Conservation (phyloP, 2,888 invertebrate genomes). For the Stramonita haemastoma region DNA sequence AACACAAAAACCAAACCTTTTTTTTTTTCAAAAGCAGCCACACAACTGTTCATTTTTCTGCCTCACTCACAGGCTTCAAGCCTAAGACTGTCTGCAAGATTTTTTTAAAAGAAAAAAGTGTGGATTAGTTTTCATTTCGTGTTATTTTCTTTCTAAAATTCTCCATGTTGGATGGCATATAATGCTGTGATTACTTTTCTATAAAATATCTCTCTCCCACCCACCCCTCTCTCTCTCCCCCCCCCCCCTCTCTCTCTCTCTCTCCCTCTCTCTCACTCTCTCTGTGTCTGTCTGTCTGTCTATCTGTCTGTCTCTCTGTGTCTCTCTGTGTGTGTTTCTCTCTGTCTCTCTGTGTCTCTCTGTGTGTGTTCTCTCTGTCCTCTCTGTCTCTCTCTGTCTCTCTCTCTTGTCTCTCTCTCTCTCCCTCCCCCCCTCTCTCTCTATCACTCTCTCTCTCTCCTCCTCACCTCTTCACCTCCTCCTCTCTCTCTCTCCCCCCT, state of each 20-base stretch:
- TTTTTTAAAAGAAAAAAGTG: too few relatives aligned
- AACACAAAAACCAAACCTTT: too few relatives aligned
- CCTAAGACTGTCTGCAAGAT: too few relatives aligned
- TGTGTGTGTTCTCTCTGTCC: not conserved
- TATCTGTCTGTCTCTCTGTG: not conserved
- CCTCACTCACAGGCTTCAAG: too few relatives aligned
- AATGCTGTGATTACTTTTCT: too few relatives aligned
- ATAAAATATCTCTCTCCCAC: not conserved
- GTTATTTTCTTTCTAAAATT: too few relatives aligned
- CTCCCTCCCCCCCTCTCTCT: not conserved
- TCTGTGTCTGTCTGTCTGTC: not conserved
- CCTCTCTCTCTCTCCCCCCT: not conserved
- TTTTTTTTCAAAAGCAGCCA: too few relatives aligned
- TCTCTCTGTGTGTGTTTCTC: not conserved
- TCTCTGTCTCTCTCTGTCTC: not conserved
- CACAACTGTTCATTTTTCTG: too few relatives aligned
- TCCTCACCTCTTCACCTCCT: too few relatives aligned
- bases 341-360: too few relatives aligned
- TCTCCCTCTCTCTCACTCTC: not conserved
- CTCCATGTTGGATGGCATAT: too few relatives aligned
- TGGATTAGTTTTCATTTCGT: too few relatives aligned
- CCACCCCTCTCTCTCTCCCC: not conserved
- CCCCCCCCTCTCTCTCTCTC: not conserved
- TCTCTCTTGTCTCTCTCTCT: not conserved
- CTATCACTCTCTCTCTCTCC: not conserved